Conservation (phyloP, 2,113 vertebrate species). For the Lepidiolamprologus cunningtoni region DNA sequence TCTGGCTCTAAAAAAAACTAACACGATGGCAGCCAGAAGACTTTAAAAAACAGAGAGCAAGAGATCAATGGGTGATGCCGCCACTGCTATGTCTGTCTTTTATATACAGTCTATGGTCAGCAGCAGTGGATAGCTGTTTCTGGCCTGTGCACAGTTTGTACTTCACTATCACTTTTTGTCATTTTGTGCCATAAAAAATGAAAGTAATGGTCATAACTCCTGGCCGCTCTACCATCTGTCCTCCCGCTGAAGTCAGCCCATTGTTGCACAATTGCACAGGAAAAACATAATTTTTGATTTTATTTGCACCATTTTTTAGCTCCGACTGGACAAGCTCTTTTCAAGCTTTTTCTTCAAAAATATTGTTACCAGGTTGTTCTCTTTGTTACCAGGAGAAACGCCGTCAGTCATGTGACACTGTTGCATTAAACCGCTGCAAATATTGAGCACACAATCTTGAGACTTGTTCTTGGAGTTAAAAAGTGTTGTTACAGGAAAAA, state of each 20-base stretch:
- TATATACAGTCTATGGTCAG: neutral
- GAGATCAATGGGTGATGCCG: neutral
- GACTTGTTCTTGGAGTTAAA: neutral
- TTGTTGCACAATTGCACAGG: neutral
- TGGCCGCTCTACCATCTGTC: neutral
- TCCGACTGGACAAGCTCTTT: neutral
- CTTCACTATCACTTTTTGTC: neutral
- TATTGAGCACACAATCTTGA: neutral
- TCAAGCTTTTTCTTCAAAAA: neutral
- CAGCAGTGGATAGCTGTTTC: neutral
- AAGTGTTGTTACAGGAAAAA: neutral
- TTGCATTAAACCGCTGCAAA: neutral
- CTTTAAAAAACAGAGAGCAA: neutral
- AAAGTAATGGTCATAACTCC: neutral
- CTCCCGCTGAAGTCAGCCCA: neutral
- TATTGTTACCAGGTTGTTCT: neutral
- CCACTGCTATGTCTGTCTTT: neutral
- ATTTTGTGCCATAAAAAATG: neutral
- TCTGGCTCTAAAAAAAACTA: neutral
- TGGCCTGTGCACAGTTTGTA: neutral
- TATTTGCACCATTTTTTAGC: neutral
- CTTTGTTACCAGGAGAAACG: neutral
- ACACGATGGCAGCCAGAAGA: neutral
- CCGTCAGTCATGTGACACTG: neutral
- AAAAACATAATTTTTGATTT: neutral